These are phyloP conservation scores for Ptiloglossa arizonensis DNA, from an alignment of 1,140 invertebrate species.

Conservation along the genomic window DNA sequence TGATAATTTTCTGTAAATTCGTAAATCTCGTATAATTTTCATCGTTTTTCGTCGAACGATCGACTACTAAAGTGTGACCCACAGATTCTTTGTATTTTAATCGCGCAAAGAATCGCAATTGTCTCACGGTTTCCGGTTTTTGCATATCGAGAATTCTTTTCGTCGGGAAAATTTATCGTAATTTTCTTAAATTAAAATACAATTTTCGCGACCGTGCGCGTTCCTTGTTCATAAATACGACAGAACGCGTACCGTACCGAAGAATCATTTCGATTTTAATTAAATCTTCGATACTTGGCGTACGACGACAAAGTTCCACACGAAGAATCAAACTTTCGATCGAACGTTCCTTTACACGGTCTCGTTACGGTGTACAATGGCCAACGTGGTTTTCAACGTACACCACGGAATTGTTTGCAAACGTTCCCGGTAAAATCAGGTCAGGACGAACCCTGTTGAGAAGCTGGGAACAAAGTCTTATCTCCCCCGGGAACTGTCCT, in stretches of 20 bases:
- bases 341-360: slow-evolving; percentile 17
- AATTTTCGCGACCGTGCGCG: too few species aligned
- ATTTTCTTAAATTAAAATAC: too few species aligned
- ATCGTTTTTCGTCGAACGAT: too few species aligned
- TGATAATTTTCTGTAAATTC: too few species aligned
- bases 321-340: slow-evolving; percentile 32
- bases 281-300: slow-evolving; percentile 28
- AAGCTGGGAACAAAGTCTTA: slow-evolving; percentile 62
- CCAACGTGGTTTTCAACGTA: slow-evolving; percentile 39
- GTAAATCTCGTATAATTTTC: too few species aligned
- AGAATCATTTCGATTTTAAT: neutral
- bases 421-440: slow-evolving; percentile 61
- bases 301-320: neutral
- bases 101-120: too few species aligned
- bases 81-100: too few species aligned
- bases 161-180: too few species aligned
- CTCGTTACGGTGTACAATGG: slow-evolving; percentile 30
- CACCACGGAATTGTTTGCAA: slow-evolving; percentile 52
- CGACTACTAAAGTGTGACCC: too few species aligned
- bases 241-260: too few species aligned
- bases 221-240: neutral
- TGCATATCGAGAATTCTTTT: too few species aligned
- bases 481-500: slow-evolving; percentile 43
- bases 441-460: slow-evolving; percentile 49
- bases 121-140: too few species aligned